Conservation (phyloP, 2,113 vertebrate genomes). For the Centropristis striata region DNA sequence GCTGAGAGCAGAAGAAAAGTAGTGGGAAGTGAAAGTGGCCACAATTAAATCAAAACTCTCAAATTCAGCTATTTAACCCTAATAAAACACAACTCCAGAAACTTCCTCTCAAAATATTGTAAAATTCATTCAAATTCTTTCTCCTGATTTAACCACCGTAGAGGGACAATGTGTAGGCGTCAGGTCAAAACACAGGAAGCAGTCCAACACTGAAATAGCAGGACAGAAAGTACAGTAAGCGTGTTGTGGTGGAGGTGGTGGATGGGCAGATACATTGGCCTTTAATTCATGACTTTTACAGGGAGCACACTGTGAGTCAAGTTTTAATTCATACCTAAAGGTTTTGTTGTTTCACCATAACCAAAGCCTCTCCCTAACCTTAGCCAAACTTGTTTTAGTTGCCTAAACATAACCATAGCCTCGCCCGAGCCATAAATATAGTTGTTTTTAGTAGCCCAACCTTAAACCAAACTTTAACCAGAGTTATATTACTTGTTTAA, state of each 20-base stretch:
- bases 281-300: constrained; percentile 50
- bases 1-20: not conserved
- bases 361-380: constrained; percentile 52
- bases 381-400: constrained; percentile 66
- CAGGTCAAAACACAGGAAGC: constrained; percentile 16
- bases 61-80: not conserved
- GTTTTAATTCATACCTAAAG: constrained; percentile 57
- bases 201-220: constrained; percentile 8
- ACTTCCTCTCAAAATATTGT: not conserved
- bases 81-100: not conserved
- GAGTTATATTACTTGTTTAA: constrained; percentile 5
- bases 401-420: constrained; percentile 44
- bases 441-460: constrained; percentile 34
- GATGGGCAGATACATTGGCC: constrained; percentile 23
- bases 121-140: not conserved
- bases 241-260: constrained; percentile 48
- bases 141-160: not conserved
- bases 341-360: constrained; percentile 49
- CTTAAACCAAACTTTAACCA: constrained; percentile 17
- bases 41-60: not conserved
- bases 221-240: constrained; percentile 28
- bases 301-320: constrained; percentile 55
- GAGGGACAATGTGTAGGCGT: constrained; percentile 3
- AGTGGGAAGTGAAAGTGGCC: not conserved
- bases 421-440: constrained; percentile 44